A percentile compares a stretch with the other conserved stretches of the same genome.
Evolutionary conservation across 1,140 invertebrate species (phyloP).

Genomic region (Grapholita molesta): DNA sequence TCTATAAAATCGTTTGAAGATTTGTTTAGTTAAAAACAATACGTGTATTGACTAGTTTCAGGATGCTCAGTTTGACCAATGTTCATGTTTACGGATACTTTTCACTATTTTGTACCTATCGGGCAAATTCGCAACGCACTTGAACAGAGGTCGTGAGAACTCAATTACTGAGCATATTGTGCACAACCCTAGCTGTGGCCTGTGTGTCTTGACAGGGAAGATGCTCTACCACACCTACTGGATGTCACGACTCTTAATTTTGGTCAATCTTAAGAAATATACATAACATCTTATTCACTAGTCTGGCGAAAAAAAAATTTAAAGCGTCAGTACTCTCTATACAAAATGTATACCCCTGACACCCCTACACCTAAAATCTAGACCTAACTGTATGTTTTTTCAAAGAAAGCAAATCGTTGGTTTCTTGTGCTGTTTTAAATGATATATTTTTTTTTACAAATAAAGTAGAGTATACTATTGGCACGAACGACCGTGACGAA

Average conservation of each 20-base stretch:
- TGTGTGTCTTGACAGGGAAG: neutral
- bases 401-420: too few species aligned
- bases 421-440: too few species aligned
- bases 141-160: conserved; percentile 15
- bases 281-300: neutral
- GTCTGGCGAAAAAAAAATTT: too few species aligned
- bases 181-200: conserved; percentile 8
- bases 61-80: too few species aligned
- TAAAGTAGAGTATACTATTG: neutral
- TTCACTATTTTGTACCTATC: neutral
- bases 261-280: neutral
- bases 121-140: neutral
- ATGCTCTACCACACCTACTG: neutral
- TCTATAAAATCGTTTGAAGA: too few species aligned
- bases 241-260: neutral
- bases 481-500: neutral
- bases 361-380: too few species aligned
- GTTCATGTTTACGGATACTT: neutral
- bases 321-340: too few species aligned
- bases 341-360: too few species aligned
- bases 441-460: too few species aligned
- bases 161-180: conserved; percentile 19
- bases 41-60: too few species aligned
- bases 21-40: too few species aligned
- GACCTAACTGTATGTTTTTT: too few species aligned